Evolutionary conservation across 2,113 vertebrate species (phyloP), one percentile per base, ranked within the genome.

Genomic region (Ophiodon elongatus): DNA sequence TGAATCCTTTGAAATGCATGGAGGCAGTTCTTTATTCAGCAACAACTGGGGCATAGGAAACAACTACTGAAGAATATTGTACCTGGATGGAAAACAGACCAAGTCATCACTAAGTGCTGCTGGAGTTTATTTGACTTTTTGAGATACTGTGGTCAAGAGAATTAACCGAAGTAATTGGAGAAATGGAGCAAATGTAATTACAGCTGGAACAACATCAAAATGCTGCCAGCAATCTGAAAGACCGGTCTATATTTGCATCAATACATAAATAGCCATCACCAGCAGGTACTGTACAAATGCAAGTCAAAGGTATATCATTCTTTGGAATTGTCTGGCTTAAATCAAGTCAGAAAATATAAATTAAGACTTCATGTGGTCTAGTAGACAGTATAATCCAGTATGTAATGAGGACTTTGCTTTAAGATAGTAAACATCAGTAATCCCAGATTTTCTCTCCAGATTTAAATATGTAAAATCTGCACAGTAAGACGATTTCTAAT

Each of bases 1-100:
- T 60, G 73, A 62, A 63, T 69, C 63, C 81, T 94, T 92, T 90
- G 91, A 94, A 92, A 92, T 82, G 67, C 79, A 90, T 73, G 29
- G 37, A 82, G 45, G 19, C 71, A 76, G 63, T 74, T 77, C 66
- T 79, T 82, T 78, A 66, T 86, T 79, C 60, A 65, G 56, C 52
- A 43, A 83, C 39, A 70, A 73, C 31, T 23, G 11, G 29, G 67
- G 27, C 45, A 76, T n/a, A 13, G 14, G 23, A 37, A n/a, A 50
- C 23, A 73, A 68, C 47, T 63, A 65, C 81, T 82, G 52, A 79
- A 31, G 23, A 60, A 62, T 57, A 65, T 37, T 79, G 66, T 60
- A 83, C 45, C 31, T 66, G 33, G 56, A 62, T 59, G 27, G 25
- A 39, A 33, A 39, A 62, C 23, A 63, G 65, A 35, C 2, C 1